A percentile compares a stretch with the other conserved stretches of the same genome.
These are phyloP conservation scores for Lysiphlebus fabarum DNA, from an alignment of 1,140 invertebrate genomes.

Conservation along the genomic window DNA sequence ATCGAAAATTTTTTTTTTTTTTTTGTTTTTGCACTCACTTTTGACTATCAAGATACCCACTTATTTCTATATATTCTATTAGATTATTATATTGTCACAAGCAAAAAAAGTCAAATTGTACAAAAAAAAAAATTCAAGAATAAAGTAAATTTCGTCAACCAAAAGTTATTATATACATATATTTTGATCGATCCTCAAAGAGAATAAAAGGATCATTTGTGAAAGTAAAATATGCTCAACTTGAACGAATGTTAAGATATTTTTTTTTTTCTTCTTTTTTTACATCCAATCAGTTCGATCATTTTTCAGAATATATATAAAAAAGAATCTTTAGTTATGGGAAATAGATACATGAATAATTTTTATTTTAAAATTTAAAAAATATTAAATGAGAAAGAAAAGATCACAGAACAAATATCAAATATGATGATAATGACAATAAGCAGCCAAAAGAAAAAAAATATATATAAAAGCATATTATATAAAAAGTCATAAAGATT, in stretches of 20 bases:
- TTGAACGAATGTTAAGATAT: neutral
- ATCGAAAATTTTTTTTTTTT: too few species aligned
- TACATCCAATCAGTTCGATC: neutral
- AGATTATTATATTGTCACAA: neutral
- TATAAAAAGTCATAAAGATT: conserved; percentile 11
- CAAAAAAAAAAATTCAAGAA: conserved; percentile 9
- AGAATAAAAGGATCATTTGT: conserved; percentile 15
- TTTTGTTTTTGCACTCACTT: too few species aligned
- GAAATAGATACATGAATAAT: too few species aligned
- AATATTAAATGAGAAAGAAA: too few species aligned
- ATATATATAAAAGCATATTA: conserved; percentile 35
- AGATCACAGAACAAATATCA: too few species aligned
- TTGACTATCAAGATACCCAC: conserved; percentile 18
- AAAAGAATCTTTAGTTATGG: too few species aligned
- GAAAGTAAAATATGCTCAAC: neutral
- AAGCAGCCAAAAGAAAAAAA: conserved; percentile 6
- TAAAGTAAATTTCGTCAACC: too few species aligned
- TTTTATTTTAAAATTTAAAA: too few species aligned
- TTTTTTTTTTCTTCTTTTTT: neutral
- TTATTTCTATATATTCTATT: neutral
- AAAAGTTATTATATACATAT: too few species aligned
- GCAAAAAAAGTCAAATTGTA: conserved; percentile 22
- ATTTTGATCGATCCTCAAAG: conserved; percentile 19
- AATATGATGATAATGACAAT: neutral
- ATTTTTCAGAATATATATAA: too few species aligned